Evolutionary conservation across 2,888 invertebrate species (phyloP), one percentile per base, ranked within the genome.

Genomic region (Clitarchus hookeri): DNA sequence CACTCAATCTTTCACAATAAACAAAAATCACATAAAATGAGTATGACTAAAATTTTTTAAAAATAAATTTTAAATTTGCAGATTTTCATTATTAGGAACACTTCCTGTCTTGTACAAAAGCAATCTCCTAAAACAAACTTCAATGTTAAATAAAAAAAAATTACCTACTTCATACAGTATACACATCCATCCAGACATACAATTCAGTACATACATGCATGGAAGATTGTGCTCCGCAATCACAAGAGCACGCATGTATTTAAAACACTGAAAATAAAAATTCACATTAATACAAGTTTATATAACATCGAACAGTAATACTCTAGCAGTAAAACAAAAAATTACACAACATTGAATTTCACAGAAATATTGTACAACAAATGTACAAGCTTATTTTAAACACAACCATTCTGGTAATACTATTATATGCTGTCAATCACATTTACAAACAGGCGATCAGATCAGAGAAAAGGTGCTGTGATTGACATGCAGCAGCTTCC

Each of bases 401-500:
- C 65, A 65, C 65, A 65, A 65, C 65, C 65, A 65, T 53, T 4
- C 36, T 36, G 36, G 65, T 65, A 65, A 65, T 65, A 65, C 65
- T 19, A n/a, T n/a, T 9, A n/a, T 19, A 16, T 65, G 65, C 65
- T 8, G 65, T 65, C 65, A n/a, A 8, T 65, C 65, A 65, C n/a
- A 19, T 79, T 87, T 85, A 90, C 85, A 93, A 91, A 88, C 92
- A 93, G 86, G 92, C 91, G 89, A 93, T 91, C 89, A 95, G 92
- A 89, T 95, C 94, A 86, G 92, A 92, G 90, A 95, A 95, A 6
- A 94, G 94, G 87, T 93, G 93, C 88, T 94, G 94, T 16, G 93
- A 92, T 88, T 93, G 92, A 89, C 92, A 92, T 92, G 89, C 90
- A 36, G 94, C 94, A 85, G 92, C 92, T 89, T 93, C 92, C 90